These are phyloP conservation scores for Mythimna pallens DNA, from an alignment of 2,888 invertebrate genomes.

Conservation along the genomic window DNA sequence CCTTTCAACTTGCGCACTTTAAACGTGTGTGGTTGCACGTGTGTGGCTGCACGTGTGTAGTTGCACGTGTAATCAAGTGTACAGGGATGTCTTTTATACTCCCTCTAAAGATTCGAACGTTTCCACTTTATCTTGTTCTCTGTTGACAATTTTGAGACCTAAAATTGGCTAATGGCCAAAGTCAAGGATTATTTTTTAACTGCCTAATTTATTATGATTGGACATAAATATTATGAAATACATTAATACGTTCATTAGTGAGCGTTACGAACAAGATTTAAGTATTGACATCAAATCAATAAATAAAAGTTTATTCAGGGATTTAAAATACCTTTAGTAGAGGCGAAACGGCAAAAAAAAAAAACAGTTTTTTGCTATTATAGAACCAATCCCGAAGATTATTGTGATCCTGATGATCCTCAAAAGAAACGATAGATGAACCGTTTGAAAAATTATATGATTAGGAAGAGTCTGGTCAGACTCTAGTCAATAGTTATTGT, in stretches of 20 bases:
- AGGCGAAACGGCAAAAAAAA: background rate
- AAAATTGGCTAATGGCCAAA: background rate
- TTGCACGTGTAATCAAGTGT: background rate
- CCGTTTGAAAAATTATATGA: too few relatives aligned
- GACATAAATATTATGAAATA: too few relatives aligned
- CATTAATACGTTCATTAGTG: background rate
- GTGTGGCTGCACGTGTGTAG: background rate
- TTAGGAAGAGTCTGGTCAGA: too few relatives aligned
- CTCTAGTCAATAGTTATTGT: too few relatives aligned
- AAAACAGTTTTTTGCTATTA: too few relatives aligned
- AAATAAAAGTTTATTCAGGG: too few relatives aligned
- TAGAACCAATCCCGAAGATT: background rate
- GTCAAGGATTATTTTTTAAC: background rate
- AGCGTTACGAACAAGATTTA: background rate
- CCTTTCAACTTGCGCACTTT: slow-evolving; percentile 19
- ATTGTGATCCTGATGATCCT: too few relatives aligned
- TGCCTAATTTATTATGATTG: background rate
- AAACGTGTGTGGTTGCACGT: background rate
- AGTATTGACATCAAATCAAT: too few relatives aligned
- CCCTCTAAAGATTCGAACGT: too few relatives aligned
- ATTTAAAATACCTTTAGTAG: background rate
- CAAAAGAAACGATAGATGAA: background rate
- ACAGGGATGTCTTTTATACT: slow-evolving; percentile 24
- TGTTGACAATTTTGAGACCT: background rate
- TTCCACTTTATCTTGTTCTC: background rate